Evolutionary conservation across 1,140 invertebrate genomes (phyloP).

Genomic region (Drosophila funebris): DNA sequence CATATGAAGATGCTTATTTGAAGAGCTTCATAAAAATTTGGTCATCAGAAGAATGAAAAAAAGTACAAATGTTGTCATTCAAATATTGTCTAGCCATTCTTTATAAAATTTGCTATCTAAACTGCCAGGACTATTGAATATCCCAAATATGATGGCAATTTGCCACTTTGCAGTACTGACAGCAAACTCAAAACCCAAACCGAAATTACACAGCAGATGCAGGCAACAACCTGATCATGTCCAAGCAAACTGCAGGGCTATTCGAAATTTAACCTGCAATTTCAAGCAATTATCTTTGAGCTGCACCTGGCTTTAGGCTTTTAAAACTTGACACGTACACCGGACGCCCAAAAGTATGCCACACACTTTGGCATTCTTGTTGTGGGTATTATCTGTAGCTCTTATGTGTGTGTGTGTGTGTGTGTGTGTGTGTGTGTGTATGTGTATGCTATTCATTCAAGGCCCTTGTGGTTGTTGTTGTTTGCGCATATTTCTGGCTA

Average conservation of each 20-base stretch:
- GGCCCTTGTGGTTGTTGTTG: background rate
- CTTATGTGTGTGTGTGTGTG: slow-evolving; percentile 1
- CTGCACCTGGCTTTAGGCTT: slow-evolving; percentile 52
- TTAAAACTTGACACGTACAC: slow-evolving; percentile 59
- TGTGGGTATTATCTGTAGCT: background rate
- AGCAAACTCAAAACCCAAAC: slow-evolving; percentile 38
- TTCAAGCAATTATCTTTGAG: slow-evolving; percentile 69
- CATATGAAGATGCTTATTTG: no score
- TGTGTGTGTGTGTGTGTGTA: slow-evolving; percentile 2
- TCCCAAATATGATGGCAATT: slow-evolving; percentile 67
- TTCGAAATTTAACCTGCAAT: slow-evolving; percentile 62
- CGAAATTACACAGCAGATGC: slow-evolving; percentile 37
- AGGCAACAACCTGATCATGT: slow-evolving; percentile 32
- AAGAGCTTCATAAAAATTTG: no score
- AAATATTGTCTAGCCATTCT: no score
- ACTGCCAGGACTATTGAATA: slow-evolving; percentile 3
- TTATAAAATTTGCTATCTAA: no score
- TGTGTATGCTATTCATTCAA: no score
- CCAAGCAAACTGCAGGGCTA: slow-evolving; percentile 33
- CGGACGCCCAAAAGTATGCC: slow-evolving; percentile 29
- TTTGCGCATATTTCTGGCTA: background rate
- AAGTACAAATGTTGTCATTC: no score
- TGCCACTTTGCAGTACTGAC: slow-evolving; percentile 51
- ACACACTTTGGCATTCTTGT: background rate
- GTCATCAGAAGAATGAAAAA: no score